Base-by-base conservation (phyloP, 2,113 vertebrate genomes). In the Nothoprocta perdicaria region DNA sequence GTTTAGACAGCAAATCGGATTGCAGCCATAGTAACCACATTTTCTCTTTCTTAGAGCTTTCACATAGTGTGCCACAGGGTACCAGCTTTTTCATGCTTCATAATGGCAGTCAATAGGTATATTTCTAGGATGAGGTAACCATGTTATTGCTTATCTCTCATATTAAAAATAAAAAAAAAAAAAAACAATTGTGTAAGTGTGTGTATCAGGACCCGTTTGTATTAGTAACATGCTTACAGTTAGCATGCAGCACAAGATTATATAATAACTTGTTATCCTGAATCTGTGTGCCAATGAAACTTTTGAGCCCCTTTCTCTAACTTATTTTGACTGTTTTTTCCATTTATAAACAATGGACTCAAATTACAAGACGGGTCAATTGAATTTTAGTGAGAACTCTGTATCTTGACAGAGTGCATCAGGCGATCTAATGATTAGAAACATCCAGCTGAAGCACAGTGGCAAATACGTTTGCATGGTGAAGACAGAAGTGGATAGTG, bases 341-440 rank as follows among this genome's bases (percentile, higher is more conserved):
- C 27, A 3, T 57, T 76, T 73, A 10, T 35, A 45, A 43, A 43
- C 57, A 14, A 19, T 4, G 22, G 5, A 26, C 29, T 53, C 26
- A 48, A 43, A 2, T 67, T 8, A 5, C 40, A 19, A 4, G 27
- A 38, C 29, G 22, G 15, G 9, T 4, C 18, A 2, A 33, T 58
- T 17, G 12, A 2, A 0, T 24, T 72, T 24, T 72, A 10, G 46
- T 17, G 8, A 8, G 2, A 31, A 17, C 31, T 61, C 31, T 86
- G 48, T 90, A 3, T 92, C 53, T 67, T 17, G 3, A 33, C 92
- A 99, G 99, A 98, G 96, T 63, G 97, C 98, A 2, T 98, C 99
- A 0, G 99, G 99, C 3, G 99, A 99, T 95, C 92, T 99, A 68
- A 98, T 99, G 99, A 98, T 99, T 93, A 98, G 99, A 79, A 99